Conservation (phyloP, 2,797 vertebrate species). For the Eupleurogrammus muticus region DNA sequence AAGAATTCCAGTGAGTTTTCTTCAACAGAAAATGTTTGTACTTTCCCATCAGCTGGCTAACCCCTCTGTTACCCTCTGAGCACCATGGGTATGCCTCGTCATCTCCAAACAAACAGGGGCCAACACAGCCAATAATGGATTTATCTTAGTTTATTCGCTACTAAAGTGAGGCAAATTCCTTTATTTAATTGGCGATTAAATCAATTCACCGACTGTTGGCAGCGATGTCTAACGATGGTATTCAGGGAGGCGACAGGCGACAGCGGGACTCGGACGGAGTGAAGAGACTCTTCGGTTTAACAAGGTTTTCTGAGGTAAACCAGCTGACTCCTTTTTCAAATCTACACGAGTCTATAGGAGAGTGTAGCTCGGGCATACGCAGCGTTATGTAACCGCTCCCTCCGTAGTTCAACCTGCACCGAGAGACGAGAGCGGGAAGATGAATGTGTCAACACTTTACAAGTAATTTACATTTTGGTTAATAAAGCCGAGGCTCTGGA, state of each 20-base stretch:
- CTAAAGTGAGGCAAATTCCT: too few relatives aligned
- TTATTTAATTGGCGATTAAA: too few relatives aligned
- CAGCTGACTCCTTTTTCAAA: constrained; percentile 36
- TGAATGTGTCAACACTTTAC: constrained; percentile 44
- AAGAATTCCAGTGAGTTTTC: not conserved
- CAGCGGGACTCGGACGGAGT: too few relatives aligned
- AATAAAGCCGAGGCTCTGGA: constrained; percentile 34
- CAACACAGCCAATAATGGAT: too few relatives aligned
- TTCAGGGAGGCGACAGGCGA: not conserved
- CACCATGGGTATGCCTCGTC: too few relatives aligned
- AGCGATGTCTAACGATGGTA: too few relatives aligned
- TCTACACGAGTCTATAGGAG: constrained; percentile 27
- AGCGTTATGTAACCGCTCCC: constrained; percentile 38
- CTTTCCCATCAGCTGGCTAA: too few relatives aligned
- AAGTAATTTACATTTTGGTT: constrained; percentile 42
- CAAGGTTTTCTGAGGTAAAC: constrained; percentile 46
- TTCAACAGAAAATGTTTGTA: not conserved
- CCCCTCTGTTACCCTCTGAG: too few relatives aligned
- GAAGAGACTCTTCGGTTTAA: constrained; percentile 14
- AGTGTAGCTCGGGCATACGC: constrained; percentile 19
- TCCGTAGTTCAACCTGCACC: constrained; percentile 36
- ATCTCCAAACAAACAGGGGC: too few relatives aligned
- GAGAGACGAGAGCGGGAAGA: constrained; percentile 23
- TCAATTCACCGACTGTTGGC: too few relatives aligned
- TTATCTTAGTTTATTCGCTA: too few relatives aligned